A percentile compares a stretch with the other conserved stretches of the same genome.
Conservation (phyloP, 2,888 invertebrate species). For the Perithous albicinctus region DNA sequence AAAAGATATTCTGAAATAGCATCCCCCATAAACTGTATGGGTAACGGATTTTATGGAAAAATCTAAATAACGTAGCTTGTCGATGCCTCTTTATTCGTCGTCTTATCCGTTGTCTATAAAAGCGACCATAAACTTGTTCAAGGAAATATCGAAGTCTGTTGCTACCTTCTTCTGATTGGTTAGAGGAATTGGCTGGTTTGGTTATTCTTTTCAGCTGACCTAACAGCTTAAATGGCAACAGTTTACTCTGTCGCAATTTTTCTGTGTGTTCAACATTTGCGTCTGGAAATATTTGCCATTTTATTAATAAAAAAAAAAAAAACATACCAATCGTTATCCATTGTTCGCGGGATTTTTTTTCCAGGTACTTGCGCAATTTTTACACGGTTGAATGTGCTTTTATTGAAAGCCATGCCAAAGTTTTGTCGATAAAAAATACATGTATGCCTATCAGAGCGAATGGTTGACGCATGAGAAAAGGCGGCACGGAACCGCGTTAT, state of each 20-base stretch:
- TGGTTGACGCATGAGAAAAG: conserved; percentile 1
- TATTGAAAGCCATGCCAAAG: neutral
- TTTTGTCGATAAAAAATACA: neutral
- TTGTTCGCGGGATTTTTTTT: neutral
- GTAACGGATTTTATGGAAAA: neutral
- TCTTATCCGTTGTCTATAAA: neutral
- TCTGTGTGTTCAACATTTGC: neutral
- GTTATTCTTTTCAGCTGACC: too few relatives aligned
- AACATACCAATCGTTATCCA: neutral
- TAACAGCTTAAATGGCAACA: too few relatives aligned
- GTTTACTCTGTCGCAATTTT: neutral
- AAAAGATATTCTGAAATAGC: neutral
- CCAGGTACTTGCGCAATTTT: neutral
- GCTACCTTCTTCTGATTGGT: too few relatives aligned
- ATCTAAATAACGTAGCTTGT: neutral
- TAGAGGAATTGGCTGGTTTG: too few relatives aligned
- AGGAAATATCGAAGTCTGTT: too few relatives aligned
- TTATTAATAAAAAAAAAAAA: neutral
- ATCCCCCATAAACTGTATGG: neutral
- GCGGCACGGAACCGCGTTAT: too few relatives aligned
- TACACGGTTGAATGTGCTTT: neutral
- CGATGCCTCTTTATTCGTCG: neutral
- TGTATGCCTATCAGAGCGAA: neutral
- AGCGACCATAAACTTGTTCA: too few relatives aligned
- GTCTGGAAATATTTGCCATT: neutral